phyloP scores from a whole-genome alignment of 1,140 invertebrate species.

The Danaus melanippus region DNA sequence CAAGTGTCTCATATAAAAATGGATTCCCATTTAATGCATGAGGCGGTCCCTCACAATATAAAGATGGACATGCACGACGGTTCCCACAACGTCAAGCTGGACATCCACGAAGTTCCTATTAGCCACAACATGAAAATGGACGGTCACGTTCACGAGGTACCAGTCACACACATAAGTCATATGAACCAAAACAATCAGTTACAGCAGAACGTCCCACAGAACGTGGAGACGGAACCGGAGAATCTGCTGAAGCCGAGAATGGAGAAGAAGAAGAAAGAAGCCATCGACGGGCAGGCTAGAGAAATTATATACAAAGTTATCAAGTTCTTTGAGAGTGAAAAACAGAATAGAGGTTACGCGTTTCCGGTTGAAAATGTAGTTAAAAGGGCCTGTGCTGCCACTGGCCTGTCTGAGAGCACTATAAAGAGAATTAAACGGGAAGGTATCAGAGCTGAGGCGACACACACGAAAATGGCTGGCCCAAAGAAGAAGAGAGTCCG shows the following conservation, averaged over 20 bases:
- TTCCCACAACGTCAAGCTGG: slow-evolving; percentile 5
- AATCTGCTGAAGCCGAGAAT: slow-evolving; percentile 32
- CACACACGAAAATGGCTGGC: slow-evolving; percentile 60
- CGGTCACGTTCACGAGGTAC: slow-evolving; percentile 13
- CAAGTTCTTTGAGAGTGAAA: slow-evolving; percentile 65
- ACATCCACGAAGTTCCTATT: neutral
- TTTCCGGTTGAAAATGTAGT: slow-evolving; percentile 64
- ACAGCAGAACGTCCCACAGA: slow-evolving; percentile 27
- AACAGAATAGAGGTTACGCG: slow-evolving; percentile 60
- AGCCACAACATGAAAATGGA: slow-evolving; percentile 18
- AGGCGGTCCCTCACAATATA: neutral
- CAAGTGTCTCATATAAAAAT: slow-evolving; percentile 12
- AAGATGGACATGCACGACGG: slow-evolving; percentile 2
- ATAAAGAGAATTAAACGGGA: slow-evolving; percentile 63
- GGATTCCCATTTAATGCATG: neutral
- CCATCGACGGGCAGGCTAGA: slow-evolving; percentile 58
- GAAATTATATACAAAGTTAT: slow-evolving; percentile 65
- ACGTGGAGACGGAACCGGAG: slow-evolving; percentile 24
- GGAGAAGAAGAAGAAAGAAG: slow-evolving; percentile 61
- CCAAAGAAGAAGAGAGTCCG: slow-evolving; percentile 60
- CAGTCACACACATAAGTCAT: slow-evolving; percentile 15
- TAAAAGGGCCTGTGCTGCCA: slow-evolving; percentile 58
- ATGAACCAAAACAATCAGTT: slow-evolving; percentile 12
- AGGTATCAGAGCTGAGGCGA: slow-evolving; percentile 54
- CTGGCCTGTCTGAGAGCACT: slow-evolving; percentile 59